Conservation (phyloP, 2,113 vertebrate species). For the Cochlearius cochlearius region DNA sequence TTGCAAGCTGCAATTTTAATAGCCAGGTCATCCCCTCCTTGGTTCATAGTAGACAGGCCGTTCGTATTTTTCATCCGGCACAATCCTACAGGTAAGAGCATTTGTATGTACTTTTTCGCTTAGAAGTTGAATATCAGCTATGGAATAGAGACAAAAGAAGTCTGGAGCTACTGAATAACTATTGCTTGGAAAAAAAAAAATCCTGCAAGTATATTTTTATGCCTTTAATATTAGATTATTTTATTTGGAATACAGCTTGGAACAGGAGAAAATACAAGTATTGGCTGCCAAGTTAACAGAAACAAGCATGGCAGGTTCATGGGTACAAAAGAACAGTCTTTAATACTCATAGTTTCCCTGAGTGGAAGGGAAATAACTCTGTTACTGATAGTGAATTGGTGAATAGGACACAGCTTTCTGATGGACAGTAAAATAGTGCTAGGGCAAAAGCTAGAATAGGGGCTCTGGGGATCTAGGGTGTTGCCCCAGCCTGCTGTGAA, state of each 20-base stretch:
- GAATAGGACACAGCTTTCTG: not conserved
- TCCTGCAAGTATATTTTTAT: not conserved
- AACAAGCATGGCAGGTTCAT: not conserved
- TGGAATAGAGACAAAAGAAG: not conserved
- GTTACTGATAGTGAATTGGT: not conserved
- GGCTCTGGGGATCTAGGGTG: not conserved
- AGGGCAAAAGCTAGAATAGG: not conserved
- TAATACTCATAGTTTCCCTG: not conserved
- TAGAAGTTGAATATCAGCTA: not conserved
- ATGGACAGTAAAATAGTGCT: not conserved
- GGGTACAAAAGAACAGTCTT: not conserved
- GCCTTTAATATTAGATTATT: not conserved
- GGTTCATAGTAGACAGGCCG: conserved; percentile 90
- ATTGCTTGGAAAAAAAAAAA: not conserved
- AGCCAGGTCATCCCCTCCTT: conserved; percentile 91
- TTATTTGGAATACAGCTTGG: not conserved
- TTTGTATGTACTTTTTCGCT: not conserved
- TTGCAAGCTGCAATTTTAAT: conserved; percentile 86
- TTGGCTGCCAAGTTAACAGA: not conserved
- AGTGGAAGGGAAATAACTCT: not conserved
- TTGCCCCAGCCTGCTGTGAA: not conserved
- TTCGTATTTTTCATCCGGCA: conserved; percentile 93
- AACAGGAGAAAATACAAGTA: not conserved
- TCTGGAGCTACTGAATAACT: not conserved
- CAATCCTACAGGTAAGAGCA: conserved; percentile 87